A percentile compares a stretch with the other conserved stretches of the same genome.
phyloP scores from a whole-genome alignment of 2,888 invertebrate species.

The Lasioglossum malachurum region DNA sequence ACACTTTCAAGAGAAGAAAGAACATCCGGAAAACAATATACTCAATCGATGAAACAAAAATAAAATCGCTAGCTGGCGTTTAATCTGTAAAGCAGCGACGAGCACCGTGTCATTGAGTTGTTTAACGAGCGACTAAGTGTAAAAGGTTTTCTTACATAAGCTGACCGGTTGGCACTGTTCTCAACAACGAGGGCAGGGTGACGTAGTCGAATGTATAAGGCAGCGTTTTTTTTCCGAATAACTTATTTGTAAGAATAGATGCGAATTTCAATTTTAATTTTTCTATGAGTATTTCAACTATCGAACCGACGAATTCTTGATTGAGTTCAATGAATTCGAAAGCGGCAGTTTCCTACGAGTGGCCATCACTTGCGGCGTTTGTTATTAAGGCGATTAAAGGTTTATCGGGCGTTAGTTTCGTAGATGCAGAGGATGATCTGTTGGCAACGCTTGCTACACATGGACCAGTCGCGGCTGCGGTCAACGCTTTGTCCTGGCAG shows the following conservation, averaged over 20 bases:
- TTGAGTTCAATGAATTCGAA: background rate
- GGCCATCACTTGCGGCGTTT: slow-evolving; percentile 16
- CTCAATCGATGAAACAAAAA: slow-evolving; percentile 12
- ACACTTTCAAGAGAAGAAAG: background rate
- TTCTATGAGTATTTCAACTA: background rate
- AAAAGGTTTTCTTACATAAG: slow-evolving; percentile 55
- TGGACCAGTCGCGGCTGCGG: slow-evolving; percentile 92
- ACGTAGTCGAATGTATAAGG: slow-evolving; percentile 5
- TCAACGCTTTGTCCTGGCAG: slow-evolving; percentile 94
- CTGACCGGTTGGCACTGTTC: slow-evolving; percentile 26
- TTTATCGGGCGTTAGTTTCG: slow-evolving; percentile 85
- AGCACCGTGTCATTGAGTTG: background rate
- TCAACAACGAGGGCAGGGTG: background rate
- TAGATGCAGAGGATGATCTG: slow-evolving; percentile 88
- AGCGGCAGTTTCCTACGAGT: background rate
- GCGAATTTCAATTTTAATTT: background rate
- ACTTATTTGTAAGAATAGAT: background rate
- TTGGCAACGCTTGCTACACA: slow-evolving; percentile 87
- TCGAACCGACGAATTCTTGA: background rate
- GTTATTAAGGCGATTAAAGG: slow-evolving; percentile 51
- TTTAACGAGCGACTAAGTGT: slow-evolving; percentile 34
- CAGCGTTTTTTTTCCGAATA: background rate
- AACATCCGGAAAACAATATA: slow-evolving; percentile 6
- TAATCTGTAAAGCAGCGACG: background rate
- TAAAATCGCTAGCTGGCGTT: slow-evolving; percentile 8